A percentile compares a stretch with the other conserved stretches of the same genome.
These are phyloP conservation scores for Allacma fusca DNA, from an alignment of 2,888 invertebrate species.

Conservation along the genomic window DNA sequence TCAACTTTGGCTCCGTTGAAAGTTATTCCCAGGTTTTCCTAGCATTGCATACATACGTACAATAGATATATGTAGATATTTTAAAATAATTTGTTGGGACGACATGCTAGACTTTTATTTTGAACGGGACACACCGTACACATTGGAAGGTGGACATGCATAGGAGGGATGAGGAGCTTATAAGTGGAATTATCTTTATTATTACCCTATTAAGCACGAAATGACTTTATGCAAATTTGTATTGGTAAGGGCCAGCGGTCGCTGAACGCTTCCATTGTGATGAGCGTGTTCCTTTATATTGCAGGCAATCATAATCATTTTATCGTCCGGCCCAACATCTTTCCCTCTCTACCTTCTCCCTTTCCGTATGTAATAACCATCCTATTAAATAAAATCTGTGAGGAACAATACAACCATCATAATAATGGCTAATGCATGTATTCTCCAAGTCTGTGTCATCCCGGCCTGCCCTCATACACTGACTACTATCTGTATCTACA, in stretches of 20 bases:
- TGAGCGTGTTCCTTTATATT: neutral
- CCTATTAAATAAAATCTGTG: neutral
- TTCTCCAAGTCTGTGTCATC: neutral
- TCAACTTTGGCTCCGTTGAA: too few relatives aligned
- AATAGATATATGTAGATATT: too few relatives aligned
- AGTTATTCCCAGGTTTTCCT: too few relatives aligned
- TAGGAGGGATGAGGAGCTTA: too few relatives aligned
- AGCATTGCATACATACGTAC: too few relatives aligned
- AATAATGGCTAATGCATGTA: neutral
- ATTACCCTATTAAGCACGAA: neutral
- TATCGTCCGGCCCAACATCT: neutral
- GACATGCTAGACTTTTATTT: too few relatives aligned
- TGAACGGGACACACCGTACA: too few relatives aligned
- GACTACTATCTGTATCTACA: too few relatives aligned
- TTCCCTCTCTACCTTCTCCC: neutral
- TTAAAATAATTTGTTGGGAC: too few relatives aligned
- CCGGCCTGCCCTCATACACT: too few relatives aligned
- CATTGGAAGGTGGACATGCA: too few relatives aligned
- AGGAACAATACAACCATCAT: neutral
- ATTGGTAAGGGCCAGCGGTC: neutral
- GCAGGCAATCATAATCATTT: neutral
- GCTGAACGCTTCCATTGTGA: neutral
- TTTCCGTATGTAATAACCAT: slow-evolving; percentile 3
- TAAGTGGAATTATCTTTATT: slow-evolving; percentile 10
- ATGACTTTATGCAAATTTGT: slow-evolving; percentile 1